Base-by-base conservation (phyloP, 2,888 invertebrate genomes). In the Melieria omissa region DNA sequence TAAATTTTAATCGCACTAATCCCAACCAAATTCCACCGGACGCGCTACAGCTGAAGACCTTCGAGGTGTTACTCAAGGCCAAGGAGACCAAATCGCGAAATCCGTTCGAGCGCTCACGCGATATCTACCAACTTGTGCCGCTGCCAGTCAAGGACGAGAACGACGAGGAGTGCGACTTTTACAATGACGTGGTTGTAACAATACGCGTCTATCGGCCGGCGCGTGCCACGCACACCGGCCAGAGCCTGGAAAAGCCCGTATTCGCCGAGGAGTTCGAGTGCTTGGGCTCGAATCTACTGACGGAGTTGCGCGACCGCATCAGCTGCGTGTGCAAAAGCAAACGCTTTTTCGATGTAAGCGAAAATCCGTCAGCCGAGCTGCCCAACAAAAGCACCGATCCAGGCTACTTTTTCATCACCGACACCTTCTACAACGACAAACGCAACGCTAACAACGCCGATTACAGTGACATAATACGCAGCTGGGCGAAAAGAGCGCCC, bases 361-460 rank as follows among this genome's bases (percentile, higher is more conserved):
- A 88, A 4, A 81, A 88, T 60, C 90, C 90, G 0, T 82, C 87
- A 41, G 74, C 77, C 4, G 80, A 81, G 0, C 52, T 80, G 6
- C 80, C 81, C 0, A 57, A 62, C 4, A 76, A 82, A 12, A 64
- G 78, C 0, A 76, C 78, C 9, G 81, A 87, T 78, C 83, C 94
- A 0, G 91, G 91, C 1, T 93, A 92, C 84, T 91, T 96, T 78
- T 95, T 92, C 81, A 93, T 96, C 69, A 91, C 93, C 76, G 90
- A 91, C 75, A 91, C 90, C 0, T 95, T 96, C 84, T 96, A 95
- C 84, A 92, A 93, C 82, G 95, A 96, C 82, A 88, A 87, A 77
- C 88, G 93, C 1, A 83, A 89, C 78, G 81, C 88, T 4, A 82
- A 86, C 0, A 89, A 91, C 73, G 85, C 88, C 52, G 93, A 95